Percentiles rank a stretch among this genome's conserved stretches.
phyloP scores from a whole-genome alignment of 2,888 invertebrate species.

The Odontothrips loti region DNA sequence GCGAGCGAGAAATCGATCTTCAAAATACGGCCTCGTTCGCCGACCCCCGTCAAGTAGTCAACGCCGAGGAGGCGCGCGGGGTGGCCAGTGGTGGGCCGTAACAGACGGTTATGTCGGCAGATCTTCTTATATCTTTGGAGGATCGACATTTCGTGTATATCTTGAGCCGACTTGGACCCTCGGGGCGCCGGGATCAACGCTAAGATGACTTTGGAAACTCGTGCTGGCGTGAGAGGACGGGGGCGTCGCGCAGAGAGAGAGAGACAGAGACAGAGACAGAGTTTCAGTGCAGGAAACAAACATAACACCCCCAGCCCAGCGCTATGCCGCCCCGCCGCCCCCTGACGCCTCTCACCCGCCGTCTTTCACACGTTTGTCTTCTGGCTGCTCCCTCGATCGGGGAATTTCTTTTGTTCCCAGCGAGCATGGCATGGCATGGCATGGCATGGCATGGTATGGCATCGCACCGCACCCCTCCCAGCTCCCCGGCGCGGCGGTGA shows the following conservation, averaged over 20 bases:
- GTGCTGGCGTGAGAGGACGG: not conserved
- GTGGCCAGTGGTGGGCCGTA: not conserved
- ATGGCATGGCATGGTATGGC: not conserved
- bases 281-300: conserved; percentile 2
- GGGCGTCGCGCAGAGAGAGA: not conserved
- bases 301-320: not conserved
- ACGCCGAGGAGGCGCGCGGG: no score
- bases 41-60: no score
- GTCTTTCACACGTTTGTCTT: conserved; percentile 7
- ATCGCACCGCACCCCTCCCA: not conserved
- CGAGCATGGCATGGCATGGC: not conserved
- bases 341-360: not conserved
- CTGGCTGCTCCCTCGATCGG: not conserved
- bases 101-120: not conserved
- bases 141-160: conserved; percentile 8
- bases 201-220: conserved; percentile 24
- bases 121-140: not conserved
- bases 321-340: no score
- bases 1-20: no score
- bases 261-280: not conserved
- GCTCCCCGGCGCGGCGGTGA: not conserved
- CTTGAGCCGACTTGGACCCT: not conserved
- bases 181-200: not conserved
- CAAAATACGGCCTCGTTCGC: no score
- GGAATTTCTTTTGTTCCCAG: conserved; percentile 4